phyloP scores from a whole-genome alignment of 2,888 invertebrate species.

The Drosophila fungiperda region DNA sequence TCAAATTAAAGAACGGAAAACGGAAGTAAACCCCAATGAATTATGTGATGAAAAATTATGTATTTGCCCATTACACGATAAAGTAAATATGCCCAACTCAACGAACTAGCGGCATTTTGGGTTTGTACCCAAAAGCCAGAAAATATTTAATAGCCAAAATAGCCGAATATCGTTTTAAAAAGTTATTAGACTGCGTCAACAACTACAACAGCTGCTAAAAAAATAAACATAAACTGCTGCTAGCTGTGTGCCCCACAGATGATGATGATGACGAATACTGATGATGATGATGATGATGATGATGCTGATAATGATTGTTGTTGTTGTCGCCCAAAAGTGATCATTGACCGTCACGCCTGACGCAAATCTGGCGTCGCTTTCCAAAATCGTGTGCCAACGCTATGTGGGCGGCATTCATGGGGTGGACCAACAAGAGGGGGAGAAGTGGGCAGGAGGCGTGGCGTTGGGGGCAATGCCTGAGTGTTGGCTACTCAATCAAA shows the following conservation, averaged over 20 bases:
- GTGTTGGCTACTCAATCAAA: slow-evolving; percentile 57
- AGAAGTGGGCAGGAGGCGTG: not conserved
- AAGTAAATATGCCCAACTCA: slow-evolving; percentile 20
- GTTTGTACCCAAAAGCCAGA: slow-evolving; percentile 45
- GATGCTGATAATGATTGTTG: slow-evolving; percentile 32
- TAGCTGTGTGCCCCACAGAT: slow-evolving; percentile 34
- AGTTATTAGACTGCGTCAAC: slow-evolving; percentile 78
- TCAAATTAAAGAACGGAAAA: not conserved
- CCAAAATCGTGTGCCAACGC: slow-evolving; percentile 73
- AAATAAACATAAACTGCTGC: slow-evolving; percentile 35
- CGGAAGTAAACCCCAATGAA: not conserved
- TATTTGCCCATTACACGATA: not conserved
- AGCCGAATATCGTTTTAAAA: slow-evolving; percentile 62
- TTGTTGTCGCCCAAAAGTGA: slow-evolving; percentile 63
- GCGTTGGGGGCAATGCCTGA: slow-evolving; percentile 26
- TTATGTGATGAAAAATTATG: not conserved
- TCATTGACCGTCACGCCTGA: slow-evolving; percentile 81
- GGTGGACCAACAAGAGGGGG: not conserved
- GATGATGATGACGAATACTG: slow-evolving; percentile 17
- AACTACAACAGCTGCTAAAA: slow-evolving; percentile 19
- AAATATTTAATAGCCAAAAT: slow-evolving; percentile 59
- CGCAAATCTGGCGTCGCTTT: slow-evolving; percentile 63
- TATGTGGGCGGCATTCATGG: slow-evolving; percentile 57
- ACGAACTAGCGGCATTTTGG: slow-evolving; percentile 26
- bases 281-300: slow-evolving; percentile 21